These are phyloP conservation scores for Sardinella longiceps DNA, from an alignment of 2,797 vertebrate genomes.

Conservation along the genomic window DNA sequence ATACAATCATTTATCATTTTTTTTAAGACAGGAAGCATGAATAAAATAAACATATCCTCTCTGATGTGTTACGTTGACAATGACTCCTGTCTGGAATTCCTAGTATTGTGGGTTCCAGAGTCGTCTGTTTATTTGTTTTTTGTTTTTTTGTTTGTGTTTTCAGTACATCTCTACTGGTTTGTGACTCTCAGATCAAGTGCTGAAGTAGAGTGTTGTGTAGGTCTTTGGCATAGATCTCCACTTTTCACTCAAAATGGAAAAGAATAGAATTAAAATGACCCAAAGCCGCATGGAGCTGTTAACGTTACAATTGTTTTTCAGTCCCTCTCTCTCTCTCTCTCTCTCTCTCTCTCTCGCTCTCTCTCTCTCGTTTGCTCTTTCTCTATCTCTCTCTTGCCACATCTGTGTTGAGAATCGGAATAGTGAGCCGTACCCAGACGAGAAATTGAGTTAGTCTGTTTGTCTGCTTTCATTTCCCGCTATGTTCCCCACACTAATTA, in stretches of 20 bases:
- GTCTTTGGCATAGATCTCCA: neutral
- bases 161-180: neutral
- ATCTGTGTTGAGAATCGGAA: neutral
- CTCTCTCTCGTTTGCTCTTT: neutral
- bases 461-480: constrained; percentile 16
- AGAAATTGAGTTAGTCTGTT: constrained; percentile 21
- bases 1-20: no score
- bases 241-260: neutral
- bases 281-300: neutral
- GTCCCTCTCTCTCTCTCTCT: constrained; percentile 6
- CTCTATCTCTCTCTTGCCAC: neutral
- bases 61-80: neutral
- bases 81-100: neutral
- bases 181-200: neutral
- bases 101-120: neutral
- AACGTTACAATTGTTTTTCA: neutral
- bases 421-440: neutral
- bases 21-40: no score
- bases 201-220: no score
- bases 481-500: neutral
- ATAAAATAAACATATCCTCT: constrained; percentile 18
- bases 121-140: neutral
- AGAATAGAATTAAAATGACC: neutral
- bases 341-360: neutral
- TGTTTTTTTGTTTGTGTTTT: neutral